Conservation (phyloP, 2,113 vertebrate genomes). For the Sceloporus tristichus region DNA sequence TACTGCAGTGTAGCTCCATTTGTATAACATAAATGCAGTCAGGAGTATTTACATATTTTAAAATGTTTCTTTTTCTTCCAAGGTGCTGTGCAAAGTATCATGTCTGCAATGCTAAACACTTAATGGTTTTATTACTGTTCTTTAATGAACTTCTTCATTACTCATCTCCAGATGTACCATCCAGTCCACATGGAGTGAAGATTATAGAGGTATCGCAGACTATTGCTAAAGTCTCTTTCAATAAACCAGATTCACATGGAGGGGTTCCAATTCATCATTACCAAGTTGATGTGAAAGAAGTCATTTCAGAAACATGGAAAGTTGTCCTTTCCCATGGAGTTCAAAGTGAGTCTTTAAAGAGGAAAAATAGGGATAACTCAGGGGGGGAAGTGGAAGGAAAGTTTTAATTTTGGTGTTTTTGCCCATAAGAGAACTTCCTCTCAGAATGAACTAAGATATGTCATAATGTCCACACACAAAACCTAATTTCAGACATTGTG, state of each 20-base stretch:
- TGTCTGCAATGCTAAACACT: too few species aligned
- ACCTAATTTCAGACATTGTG: background rate
- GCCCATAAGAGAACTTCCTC: background rate
- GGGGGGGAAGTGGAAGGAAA: background rate
- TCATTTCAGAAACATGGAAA: conserved; percentile 91
- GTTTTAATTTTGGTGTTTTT: background rate
- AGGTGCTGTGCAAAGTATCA: background rate
- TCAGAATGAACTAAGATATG: background rate
- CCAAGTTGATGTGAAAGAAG: conserved; percentile 93
- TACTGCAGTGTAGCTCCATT: background rate
- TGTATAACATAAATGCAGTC: background rate
- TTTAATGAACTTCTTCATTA: conserved; percentile 24
- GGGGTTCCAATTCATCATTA: conserved; percentile 97
- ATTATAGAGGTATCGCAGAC: conserved; percentile 93
- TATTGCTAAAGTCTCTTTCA: conserved; percentile 90
- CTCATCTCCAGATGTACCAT: conserved; percentile 89
- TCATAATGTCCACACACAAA: background rate
- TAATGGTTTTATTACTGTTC: background rate
- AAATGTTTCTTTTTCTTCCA: background rate
- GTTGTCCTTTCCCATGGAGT: conserved; percentile 93
- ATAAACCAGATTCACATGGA: conserved; percentile 95
- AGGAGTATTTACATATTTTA: background rate
- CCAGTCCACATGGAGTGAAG: conserved; percentile 91
- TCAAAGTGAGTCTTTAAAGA: conserved; percentile 88
- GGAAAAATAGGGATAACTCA: background rate